These are phyloP conservation scores for Oxyruncus cristatus DNA, from an alignment of 2,113 vertebrate genomes.

Conservation along the genomic window DNA sequence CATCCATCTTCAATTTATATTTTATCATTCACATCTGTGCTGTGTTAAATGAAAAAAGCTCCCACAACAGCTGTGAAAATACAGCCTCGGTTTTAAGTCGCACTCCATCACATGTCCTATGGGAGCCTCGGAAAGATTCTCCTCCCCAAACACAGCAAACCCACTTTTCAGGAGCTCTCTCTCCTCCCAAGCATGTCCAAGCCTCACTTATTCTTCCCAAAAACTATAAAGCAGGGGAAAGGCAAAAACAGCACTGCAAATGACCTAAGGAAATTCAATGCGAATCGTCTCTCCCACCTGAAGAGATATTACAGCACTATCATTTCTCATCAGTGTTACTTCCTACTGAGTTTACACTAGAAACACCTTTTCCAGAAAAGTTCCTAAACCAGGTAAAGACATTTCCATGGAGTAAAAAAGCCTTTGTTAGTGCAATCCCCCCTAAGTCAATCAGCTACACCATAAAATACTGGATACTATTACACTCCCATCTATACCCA, in stretches of 20 bases:
- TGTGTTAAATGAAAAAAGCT: constrained; percentile 16
- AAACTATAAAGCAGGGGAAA: not conserved
- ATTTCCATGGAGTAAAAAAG: not conserved
- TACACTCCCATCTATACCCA: not conserved
- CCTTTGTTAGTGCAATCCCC: not conserved
- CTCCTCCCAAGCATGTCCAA: not conserved
- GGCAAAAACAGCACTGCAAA: not conserved
- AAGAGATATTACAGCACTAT: not conserved
- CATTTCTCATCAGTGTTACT: not conserved
- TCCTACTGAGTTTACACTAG: not conserved
- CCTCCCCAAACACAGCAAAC: not conserved
- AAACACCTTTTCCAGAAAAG: not conserved
- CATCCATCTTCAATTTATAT: constrained; percentile 36
- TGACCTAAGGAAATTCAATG: not conserved
- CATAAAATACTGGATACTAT: not conserved
- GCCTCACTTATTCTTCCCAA: not conserved
- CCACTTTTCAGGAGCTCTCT: not conserved
- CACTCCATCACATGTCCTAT: not conserved
- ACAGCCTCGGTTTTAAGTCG: not conserved
- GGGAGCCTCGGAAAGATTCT: not conserved
- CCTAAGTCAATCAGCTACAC: not conserved
- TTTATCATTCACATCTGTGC: constrained; percentile 49
- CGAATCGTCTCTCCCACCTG: rapidly evolving
- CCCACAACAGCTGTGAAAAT: constrained; percentile 47
- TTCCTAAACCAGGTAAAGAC: not conserved